Conservation (phyloP, 2,113 vertebrate species). For the Nesogale talazaci region DNA sequence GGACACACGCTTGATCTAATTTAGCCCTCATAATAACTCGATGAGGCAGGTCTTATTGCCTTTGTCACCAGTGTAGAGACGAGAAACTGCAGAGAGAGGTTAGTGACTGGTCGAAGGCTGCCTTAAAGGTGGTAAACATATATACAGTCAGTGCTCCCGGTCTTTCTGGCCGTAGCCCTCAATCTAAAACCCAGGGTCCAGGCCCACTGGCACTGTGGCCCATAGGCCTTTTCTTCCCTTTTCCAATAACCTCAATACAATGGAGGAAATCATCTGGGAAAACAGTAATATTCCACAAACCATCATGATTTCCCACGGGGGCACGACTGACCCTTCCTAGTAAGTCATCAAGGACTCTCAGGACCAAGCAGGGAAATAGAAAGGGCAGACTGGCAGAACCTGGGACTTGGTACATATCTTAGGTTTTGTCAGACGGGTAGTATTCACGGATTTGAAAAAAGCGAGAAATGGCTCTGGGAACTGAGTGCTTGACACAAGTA, state of each 20-base stretch:
- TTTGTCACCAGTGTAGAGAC: neutral
- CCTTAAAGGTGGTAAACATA: neutral
- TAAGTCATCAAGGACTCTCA: constrained; percentile 19
- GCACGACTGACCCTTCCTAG: constrained; percentile 16
- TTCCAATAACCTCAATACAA: neutral
- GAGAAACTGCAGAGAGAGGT: neutral
- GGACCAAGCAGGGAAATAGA: neutral
- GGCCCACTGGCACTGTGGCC: neutral
- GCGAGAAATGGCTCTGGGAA: constrained; percentile 44
- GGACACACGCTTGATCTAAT: neutral
- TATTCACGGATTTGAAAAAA: constrained; percentile 5
- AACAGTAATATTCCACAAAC: constrained; percentile 16
- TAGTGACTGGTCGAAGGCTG: neutral
- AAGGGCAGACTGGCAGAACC: neutral
- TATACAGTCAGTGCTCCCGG: neutral
- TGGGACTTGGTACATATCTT: too few species aligned
- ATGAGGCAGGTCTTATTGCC: neutral
- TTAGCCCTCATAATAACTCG: constrained; percentile 30
- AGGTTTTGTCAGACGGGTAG: neutral
- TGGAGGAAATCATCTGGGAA: constrained; percentile 15
- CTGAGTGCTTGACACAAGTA: constrained; percentile 6
- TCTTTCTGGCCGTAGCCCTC: neutral
- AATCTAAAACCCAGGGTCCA: neutral
- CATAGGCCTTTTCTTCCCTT: neutral
- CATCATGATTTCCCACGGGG: constrained; percentile 10